phyloP scores from a whole-genome alignment of 2,797 vertebrate species.

The Mormyrops boulengeri region DNA sequence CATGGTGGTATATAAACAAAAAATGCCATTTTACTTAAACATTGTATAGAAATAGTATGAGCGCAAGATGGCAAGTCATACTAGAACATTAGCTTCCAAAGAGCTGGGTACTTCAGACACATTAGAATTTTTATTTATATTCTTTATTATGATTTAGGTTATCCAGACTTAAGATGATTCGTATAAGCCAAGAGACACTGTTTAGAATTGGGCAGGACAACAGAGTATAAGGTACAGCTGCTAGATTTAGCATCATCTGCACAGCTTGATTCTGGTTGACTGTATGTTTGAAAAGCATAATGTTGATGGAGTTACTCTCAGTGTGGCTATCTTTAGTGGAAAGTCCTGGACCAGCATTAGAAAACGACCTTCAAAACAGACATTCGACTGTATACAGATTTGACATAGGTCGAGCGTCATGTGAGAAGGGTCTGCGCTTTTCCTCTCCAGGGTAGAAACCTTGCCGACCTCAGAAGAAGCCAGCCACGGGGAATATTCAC shows the following conservation, averaged over 20 bases:
- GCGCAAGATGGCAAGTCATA: background rate
- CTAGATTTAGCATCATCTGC: background rate
- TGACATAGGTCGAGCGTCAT: background rate
- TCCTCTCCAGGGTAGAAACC: constrained; percentile 76
- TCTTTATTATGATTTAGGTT: background rate
- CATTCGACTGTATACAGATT: background rate
- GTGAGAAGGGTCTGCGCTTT: background rate
- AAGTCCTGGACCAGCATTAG: background rate
- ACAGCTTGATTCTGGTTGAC: background rate
- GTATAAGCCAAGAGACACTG: background rate
- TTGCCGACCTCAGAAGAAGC: constrained; percentile 88
- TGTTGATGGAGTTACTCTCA: background rate
- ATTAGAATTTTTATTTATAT: background rate
- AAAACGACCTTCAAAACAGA: background rate
- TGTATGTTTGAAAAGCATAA: background rate
- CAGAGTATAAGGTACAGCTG: background rate
- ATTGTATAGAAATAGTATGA: background rate
- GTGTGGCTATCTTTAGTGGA: background rate
- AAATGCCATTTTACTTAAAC: background rate
- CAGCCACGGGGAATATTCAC: constrained; percentile 92
- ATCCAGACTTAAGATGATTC: background rate
- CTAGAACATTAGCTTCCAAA: background rate
- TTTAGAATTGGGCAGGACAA: background rate
- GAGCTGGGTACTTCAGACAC: background rate
- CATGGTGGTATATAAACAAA: background rate